Evolutionary conservation across 2,113 vertebrate species (phyloP), one percentile per base, ranked within the genome.

Genomic region (Chrysochloris asiatica): DNA sequence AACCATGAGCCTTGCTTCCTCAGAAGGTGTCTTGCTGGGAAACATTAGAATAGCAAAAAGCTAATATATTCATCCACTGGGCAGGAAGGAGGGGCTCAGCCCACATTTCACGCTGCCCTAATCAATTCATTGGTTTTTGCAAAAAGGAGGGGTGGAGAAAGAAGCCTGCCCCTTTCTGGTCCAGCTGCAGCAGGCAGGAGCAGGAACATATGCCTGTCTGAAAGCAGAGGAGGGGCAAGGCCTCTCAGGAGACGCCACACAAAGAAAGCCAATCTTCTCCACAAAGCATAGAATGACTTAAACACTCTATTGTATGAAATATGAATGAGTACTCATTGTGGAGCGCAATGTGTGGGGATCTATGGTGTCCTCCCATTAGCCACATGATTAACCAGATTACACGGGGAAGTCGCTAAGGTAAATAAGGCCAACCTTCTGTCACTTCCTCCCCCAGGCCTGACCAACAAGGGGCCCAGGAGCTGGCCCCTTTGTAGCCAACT

Each of bases 321-420:
- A 98, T 99, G 98, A 99, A 99, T 99, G 98, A 98, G 97, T 89
- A 88, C 88, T 97, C 97, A 98, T 98, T 99, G 98, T 99, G 98
- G 95, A 92, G 96, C 96, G 17, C 97, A 52, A 97, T 92, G 93
- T 97, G 97, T 97, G 98, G 97, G 97, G 97, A 97, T 98, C 98
- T 97, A 97, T 94, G 19, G 96, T 95, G 94, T 98, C 97, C 96
- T 98, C 92, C 95, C 98, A 99, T 99, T 99, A 99, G 98, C 98
- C 98, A 98, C 98, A 98, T 98, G 98, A 99, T 99, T 99, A 99
- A 99, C 97, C 99, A 98, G 98, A 99, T 99, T 99, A 99, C 99
- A 99, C 80, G 97, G 98, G 97, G 98, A 98, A 98, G 96, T 96
- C 96, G 89, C 96, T 93, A 98, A 99, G 98, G 99, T 99, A 99